phyloP scores from a whole-genome alignment of 2,888 invertebrate species.

The Torymus auratus region DNA sequence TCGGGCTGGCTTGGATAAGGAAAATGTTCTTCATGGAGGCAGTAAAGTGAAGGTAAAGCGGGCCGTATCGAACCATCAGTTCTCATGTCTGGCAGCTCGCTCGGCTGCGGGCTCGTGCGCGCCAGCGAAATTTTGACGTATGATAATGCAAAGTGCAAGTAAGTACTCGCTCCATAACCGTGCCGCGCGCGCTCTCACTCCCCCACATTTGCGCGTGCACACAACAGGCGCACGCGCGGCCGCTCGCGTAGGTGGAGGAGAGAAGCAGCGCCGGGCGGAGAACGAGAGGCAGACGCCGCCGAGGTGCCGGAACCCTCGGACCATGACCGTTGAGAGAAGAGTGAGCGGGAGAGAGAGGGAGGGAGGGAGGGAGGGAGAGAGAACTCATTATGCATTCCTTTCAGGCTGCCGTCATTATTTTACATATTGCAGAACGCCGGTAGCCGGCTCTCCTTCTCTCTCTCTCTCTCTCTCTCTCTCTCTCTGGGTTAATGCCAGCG shows the following conservation, averaged over 20 bases:
- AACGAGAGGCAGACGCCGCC: constrained; percentile 5
- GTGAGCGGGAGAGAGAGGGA: constrained; percentile 20
- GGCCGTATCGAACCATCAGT: neutral
- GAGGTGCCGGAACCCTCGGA: constrained; percentile 33
- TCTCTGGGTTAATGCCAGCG: constrained; percentile 43
- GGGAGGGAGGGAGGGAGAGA: constrained; percentile 4
- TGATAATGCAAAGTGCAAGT: constrained; percentile 46
- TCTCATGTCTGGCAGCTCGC: neutral
- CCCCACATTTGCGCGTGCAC: neutral
- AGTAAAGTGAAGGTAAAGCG: neutral
- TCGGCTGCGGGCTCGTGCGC: neutral
- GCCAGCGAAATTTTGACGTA: constrained; percentile 43
- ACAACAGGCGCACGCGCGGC: neutral
- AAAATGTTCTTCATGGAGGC: no score
- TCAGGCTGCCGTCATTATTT: constrained; percentile 73
- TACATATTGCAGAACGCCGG: constrained; percentile 61
- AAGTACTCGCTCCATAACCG: no score
- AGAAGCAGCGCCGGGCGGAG: neutral
- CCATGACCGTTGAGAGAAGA: constrained; percentile 9
- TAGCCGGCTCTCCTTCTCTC: constrained; percentile 45
- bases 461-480: constrained; percentile 26
- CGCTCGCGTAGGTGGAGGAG: constrained; percentile 28
- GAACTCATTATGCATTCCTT: constrained; percentile 72
- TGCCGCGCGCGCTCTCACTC: neutral
- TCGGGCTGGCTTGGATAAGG: no score